Conservation (phyloP, 2,888 invertebrate species). For the Tuberolachnus salignus region DNA sequence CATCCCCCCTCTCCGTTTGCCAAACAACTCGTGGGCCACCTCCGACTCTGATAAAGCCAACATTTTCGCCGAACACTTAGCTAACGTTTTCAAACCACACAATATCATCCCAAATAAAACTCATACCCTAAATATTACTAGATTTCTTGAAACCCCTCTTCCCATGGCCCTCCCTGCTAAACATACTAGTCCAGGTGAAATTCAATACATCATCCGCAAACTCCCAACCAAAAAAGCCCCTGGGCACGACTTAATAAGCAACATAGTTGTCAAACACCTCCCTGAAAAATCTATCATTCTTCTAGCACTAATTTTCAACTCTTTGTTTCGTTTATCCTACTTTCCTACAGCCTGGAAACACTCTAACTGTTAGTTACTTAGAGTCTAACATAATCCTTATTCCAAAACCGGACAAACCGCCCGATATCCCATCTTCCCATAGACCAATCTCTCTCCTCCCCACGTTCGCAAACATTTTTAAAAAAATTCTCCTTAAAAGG, state of each 20-base stretch:
- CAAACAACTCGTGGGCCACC: not conserved
- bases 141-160: not conserved
- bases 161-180: not conserved
- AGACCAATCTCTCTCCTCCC: too few relatives aligned
- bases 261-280: not conserved
- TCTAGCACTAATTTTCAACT: not conserved
- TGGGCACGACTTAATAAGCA: not conserved
- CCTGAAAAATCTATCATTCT: constrained; percentile 1
- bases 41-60: constrained; percentile 1
- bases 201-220: not conserved
- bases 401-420: too few relatives aligned
- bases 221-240: not conserved
- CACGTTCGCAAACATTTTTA: too few relatives aligned
- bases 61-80: too few relatives aligned
- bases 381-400: too few relatives aligned
- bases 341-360: too few relatives aligned
- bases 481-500: too few relatives aligned
- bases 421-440: too few relatives aligned
- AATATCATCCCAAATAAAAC: not conserved
- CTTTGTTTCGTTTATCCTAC: too few relatives aligned
- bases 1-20: not conserved
- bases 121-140: too few relatives aligned
- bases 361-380: too few relatives aligned
- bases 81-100: not conserved
- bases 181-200: not conserved